phyloP scores from a whole-genome alignment of 2,888 invertebrate species.

The Perithous albicinctus region DNA sequence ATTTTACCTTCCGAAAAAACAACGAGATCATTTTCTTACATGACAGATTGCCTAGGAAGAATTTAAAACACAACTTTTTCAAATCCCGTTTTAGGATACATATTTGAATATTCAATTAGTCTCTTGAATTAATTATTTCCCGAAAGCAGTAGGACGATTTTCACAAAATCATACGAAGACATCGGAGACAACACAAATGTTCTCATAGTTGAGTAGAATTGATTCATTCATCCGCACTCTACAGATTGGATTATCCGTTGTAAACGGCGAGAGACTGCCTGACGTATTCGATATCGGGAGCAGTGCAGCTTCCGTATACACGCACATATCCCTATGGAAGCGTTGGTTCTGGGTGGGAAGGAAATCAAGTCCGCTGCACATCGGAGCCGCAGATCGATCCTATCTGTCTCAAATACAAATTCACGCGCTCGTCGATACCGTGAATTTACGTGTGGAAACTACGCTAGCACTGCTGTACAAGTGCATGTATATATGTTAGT shows the following conservation, averaged over 20 bases:
- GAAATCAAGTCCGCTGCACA: conserved; percentile 8
- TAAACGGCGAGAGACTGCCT: background rate
- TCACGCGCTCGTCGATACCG: conserved; percentile 23
- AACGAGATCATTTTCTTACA: too few relatives aligned
- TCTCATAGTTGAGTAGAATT: background rate
- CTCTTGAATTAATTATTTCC: too few relatives aligned
- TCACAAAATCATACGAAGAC: background rate
- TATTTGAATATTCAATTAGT: too few relatives aligned
- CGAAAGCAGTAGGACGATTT: background rate
- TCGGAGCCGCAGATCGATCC: conserved; percentile 54
- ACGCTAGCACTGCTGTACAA: background rate
- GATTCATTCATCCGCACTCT: background rate
- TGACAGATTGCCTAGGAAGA: too few relatives aligned
- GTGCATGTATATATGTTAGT: background rate
- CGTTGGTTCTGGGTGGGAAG: conserved; percentile 14
- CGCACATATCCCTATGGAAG: background rate
- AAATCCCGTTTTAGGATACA: too few relatives aligned
- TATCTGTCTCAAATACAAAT: conserved; percentile 50
- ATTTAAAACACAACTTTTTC: too few relatives aligned
- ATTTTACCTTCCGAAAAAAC: too few relatives aligned
- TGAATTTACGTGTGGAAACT: conserved; percentile 45
- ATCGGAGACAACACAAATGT: background rate
- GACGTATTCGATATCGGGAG: conserved; percentile 16
- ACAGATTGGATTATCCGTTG: conserved; percentile 22
- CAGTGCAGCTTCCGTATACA: conserved; percentile 27